Conservation (phyloP, 2,888 invertebrate species). For the Gandaritis pyraliata region DNA sequence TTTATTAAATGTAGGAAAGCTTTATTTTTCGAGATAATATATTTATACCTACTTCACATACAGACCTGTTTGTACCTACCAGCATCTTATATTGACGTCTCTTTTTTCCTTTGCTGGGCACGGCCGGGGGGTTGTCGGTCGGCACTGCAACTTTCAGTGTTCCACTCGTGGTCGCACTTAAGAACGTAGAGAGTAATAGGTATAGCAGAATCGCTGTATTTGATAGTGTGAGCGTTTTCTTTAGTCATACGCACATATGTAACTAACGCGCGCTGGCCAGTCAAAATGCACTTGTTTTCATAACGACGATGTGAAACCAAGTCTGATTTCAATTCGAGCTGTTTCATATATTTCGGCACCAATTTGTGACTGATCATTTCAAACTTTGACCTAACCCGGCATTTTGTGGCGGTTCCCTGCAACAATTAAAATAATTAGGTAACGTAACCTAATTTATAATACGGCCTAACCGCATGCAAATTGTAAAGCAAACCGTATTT, state of each 20-base stretch:
- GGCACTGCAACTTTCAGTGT: slow-evolving; percentile 13
- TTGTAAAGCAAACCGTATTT: no score
- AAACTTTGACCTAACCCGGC: slow-evolving; percentile 12
- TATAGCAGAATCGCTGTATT: slow-evolving; percentile 25
- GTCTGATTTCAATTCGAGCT: slow-evolving; percentile 35
- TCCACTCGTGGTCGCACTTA: slow-evolving; percentile 29
- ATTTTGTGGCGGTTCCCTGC: slow-evolving; percentile 25
- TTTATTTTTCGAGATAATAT: no score
- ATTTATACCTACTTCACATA: no score
- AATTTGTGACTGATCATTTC: slow-evolving; percentile 38
- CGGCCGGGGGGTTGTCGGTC: slow-evolving; percentile 24
- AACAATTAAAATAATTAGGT: slow-evolving; percentile 14
- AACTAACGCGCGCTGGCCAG: slow-evolving; percentile 29
- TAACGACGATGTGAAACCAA: slow-evolving; percentile 31
- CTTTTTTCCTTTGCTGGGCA: slow-evolving; percentile 31
- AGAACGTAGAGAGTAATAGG: slow-evolving; percentile 30
- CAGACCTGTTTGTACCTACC: slow-evolving; percentile 13
- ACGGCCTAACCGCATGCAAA: no score
- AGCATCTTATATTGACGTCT: slow-evolving; percentile 31
- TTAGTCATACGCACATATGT: slow-evolving; percentile 28
- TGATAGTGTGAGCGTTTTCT: slow-evolving; percentile 29
- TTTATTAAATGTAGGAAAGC: no score
- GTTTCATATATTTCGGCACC: slow-evolving; percentile 39
- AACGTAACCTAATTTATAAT: not conserved
- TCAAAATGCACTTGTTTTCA: slow-evolving; percentile 33